Base-by-base conservation (phyloP, 2,888 invertebrate genomes). In the Cabera pusaria region DNA sequence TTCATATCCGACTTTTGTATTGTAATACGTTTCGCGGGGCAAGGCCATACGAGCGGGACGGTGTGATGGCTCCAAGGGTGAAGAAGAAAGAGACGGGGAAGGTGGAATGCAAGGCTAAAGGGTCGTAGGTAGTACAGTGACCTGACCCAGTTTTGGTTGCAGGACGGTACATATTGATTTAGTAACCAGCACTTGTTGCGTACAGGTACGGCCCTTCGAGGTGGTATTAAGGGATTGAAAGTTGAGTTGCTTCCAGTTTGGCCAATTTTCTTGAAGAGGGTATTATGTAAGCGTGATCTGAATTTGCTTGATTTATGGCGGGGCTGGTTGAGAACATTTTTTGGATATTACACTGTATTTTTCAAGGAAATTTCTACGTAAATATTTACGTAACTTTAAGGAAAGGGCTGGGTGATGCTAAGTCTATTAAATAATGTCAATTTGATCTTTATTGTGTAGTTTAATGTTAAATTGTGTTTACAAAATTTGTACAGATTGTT, bases 101-200 rank as follows among this genome's bases (percentile, higher is more conserved):
- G 51, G 64, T 52, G 67, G 76, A 80, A 77, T 85, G 85, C 85
- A 85, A 80, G 83, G 81, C 78, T 80, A 73, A 55, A 65, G 65
- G 83, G 75, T 83, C 83, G 69, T 81, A 82, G 81, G 84, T 74
- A 74, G 76, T 78, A 74, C 85, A 83, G 65, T 77, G 86, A 82
- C 86, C 85, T 85, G 85, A 80, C 87, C 87, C 54, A 87, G 68
- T 79, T 87, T 68, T 50, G 55, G 73, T 56, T 84, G 86, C 84
- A 82, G 80, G 74, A 71, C 63, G 64, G 78, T 83, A 80, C 78
- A 83, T 86, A 86, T 87, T 85, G 86, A 87, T 86, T 87, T 68
- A 70, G 72, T 73, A 73, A 74, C 74, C 67, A 62, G 61, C 58
- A 86, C 86, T 77, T 86, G 86, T 86, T 85, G 86, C 77, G 63